These are phyloP conservation scores for Drosophila falleni DNA, from an alignment of 2,888 invertebrate species.

Conservation along the genomic window DNA sequence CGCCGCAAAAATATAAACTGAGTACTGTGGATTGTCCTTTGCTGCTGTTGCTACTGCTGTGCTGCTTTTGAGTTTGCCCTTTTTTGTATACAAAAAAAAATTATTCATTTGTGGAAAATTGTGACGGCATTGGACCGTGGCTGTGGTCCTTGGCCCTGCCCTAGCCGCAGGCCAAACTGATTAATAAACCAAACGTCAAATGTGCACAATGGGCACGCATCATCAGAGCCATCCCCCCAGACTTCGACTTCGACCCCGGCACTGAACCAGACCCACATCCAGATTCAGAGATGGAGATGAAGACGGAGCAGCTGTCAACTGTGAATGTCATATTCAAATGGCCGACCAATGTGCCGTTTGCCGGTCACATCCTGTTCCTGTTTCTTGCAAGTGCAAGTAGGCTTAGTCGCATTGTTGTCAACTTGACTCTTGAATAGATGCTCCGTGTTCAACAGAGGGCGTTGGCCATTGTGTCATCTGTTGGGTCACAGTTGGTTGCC, in stretches of 20 bases:
- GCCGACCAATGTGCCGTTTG: conserved; percentile 27
- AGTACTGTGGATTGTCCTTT: conserved; percentile 39
- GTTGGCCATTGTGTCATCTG: conserved; percentile 70
- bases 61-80: conserved; percentile 55
- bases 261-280: conserved; percentile 25
- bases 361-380: conserved; percentile 70
- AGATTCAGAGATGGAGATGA: conserved; percentile 1
- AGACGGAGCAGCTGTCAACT: conserved; percentile 83
- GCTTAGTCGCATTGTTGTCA: conserved; percentile 76
- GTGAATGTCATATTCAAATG: conserved; percentile 82
- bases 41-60: conserved; percentile 33
- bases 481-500: conserved; percentile 82
- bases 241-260: conserved; percentile 30
- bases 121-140: conserved; percentile 44
- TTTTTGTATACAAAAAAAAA: conserved; percentile 69
- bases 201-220: conserved; percentile 78
- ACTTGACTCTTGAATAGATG: conserved; percentile 75
- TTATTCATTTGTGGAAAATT: conserved; percentile 80
- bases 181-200: conserved; percentile 85
- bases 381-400: conserved; percentile 65
- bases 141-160: conserved; percentile 50
- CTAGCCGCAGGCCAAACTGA: conserved; percentile 84
- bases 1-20: conserved; percentile 50
- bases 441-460: conserved; percentile 49
- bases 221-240: conserved; percentile 43